Base-by-base conservation (phyloP, 2,888 invertebrate species). In the Steinernema carpocapsae region DNA sequence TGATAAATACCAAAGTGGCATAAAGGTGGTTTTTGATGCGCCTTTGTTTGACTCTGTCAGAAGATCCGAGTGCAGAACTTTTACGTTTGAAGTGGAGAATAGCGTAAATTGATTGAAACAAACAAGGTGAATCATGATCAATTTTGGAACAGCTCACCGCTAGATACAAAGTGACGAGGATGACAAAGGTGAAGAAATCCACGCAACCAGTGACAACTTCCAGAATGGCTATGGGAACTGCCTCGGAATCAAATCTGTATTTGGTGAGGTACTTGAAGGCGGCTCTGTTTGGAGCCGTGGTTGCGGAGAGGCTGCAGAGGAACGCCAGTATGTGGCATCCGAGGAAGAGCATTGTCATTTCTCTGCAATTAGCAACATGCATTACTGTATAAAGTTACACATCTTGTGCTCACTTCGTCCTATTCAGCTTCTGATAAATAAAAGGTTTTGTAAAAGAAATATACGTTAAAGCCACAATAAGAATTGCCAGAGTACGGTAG, bases 401-500 rank as follows among this genome's bases (percentile, higher is more conserved):
- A n/a, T n/a, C n/a, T n/a, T n/a, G n/a, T n/a, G 6, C 26, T 4
- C 17, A 56, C 56, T 19, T 56, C 26, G 56, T 26, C 12, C 26
- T 22, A 26, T 56, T 56, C 12, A 56, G 24, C 26, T 26, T 56
- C 56, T 56, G 56, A 26, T 56, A 56, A 4, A 56, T 12, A 12
- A 6, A 14, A 10, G 56, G 56, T 19, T 17, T 56, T 4, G 56
- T 56, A 26, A 56, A 56, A 6, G 56, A 56, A 10, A 56, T 19
- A 17, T 56, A 56, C 3, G 56, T 56, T 10, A 56, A 26, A 6
- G 26, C 22, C 6, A 56, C 26, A 26, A 56, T 56, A 14, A 56
- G 56, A 56, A 56, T 56, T 10, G 56, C 56, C 56, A 56, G 56
- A 19, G 22, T 56, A 6, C 56, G 14, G 56, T 56, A 56, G 24